phyloP scores from a whole-genome alignment of 2,888 invertebrate species.

The Azorinus chamasolen region DNA sequence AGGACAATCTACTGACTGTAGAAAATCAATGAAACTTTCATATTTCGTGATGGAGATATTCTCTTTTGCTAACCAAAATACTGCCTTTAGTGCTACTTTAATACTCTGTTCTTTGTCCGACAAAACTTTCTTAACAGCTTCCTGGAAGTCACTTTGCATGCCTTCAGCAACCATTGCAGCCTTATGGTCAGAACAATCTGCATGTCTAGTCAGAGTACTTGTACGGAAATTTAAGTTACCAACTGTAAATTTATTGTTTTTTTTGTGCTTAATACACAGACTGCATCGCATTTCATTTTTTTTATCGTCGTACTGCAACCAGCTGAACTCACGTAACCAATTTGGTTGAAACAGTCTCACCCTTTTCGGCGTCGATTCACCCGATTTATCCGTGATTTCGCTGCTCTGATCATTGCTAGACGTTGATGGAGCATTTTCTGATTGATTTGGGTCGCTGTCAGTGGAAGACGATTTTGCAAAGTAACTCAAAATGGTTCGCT shows the following conservation, averaged over 20 bases:
- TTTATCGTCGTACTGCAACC: slow-evolving; percentile 7
- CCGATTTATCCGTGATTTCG: too few species aligned
- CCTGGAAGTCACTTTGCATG: slow-evolving; percentile 3
- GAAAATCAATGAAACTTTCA: slow-evolving; percentile 17
- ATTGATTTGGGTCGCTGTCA: too few species aligned
- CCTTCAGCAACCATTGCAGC: slow-evolving; percentile 9
- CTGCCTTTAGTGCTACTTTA: slow-evolving; percentile 11
- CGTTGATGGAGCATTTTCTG: too few species aligned
- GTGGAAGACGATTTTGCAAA: too few species aligned
- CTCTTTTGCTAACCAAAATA: slow-evolving; percentile 22
- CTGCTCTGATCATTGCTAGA: too few species aligned
- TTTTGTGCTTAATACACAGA: slow-evolving; percentile 23
- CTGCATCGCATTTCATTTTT: slow-evolving; percentile 11
- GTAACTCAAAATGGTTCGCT: too few species aligned
- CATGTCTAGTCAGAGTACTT: slow-evolving; percentile 31
- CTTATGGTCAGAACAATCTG: slow-evolving; percentile 27
- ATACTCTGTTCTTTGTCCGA: slow-evolving; percentile 20
- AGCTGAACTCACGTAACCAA: slow-evolving; percentile 3
- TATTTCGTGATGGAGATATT: slow-evolving; percentile 16
- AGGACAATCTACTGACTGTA: slow-evolving; percentile 18
- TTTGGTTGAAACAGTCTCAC: slow-evolving; percentile 12
- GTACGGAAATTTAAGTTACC: slow-evolving; percentile 31
- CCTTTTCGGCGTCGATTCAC: too few species aligned
- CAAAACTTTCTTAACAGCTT: slow-evolving; percentile 5
- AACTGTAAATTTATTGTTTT: slow-evolving; percentile 15